Percentiles rank a stretch among this genome's conserved stretches.
These are phyloP conservation scores for Nestor notabilis DNA, from an alignment of 2,113 vertebrate species.

Conservation along the genomic window DNA sequence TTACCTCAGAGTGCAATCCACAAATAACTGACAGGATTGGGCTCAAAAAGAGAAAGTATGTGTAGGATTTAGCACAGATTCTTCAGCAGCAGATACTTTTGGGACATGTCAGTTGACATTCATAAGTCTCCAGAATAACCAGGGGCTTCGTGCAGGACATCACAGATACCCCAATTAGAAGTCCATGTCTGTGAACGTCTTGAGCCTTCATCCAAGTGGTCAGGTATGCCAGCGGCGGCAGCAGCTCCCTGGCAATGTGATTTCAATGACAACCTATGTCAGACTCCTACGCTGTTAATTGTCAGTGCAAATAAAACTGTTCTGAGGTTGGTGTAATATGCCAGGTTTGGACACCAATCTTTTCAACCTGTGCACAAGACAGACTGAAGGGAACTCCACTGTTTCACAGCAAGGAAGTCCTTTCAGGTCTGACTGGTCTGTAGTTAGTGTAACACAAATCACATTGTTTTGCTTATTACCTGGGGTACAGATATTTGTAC, in stretches of 20 bases:
- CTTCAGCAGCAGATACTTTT: background rate
- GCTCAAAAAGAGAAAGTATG: background rate
- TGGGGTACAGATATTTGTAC: background rate
- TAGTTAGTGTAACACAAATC: background rate
- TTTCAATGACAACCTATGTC: background rate
- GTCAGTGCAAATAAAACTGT: background rate
- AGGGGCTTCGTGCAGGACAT: background rate
- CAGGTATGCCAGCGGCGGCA: background rate
- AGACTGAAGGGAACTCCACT: accelerated
- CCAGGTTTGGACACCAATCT: background rate
- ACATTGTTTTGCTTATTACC: background rate
- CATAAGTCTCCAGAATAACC: background rate
- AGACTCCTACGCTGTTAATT: background rate
- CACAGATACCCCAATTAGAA: background rate
- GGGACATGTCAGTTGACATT: background rate
- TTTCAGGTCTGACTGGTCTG: background rate
- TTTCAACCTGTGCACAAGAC: background rate
- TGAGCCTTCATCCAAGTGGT: background rate
- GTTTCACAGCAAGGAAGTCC: background rate
- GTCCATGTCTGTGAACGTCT: background rate
- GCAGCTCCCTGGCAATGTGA: background rate
- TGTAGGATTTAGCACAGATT: background rate
- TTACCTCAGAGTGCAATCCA: background rate
- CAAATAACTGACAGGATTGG: background rate
- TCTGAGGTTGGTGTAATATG: background rate